Percentiles rank a stretch among this genome's conserved stretches.
Conservation (phyloP, 2,888 invertebrate species). For the Rhamnusium bicolor region DNA sequence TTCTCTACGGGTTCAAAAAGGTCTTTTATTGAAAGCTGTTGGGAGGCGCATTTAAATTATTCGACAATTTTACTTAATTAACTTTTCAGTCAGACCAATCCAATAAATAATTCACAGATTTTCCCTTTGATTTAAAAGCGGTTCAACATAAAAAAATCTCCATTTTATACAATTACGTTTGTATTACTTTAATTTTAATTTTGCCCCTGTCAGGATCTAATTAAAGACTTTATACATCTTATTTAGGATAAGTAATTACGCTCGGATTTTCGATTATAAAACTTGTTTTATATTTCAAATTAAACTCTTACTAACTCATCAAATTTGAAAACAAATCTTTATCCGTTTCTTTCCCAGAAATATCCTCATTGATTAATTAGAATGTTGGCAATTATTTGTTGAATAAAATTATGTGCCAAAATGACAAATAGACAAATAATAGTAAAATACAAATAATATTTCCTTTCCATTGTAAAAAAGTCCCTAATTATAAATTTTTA, state of each 20-base stretch:
- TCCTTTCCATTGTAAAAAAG: too few species aligned
- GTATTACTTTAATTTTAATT: neutral
- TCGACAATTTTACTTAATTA: conserved; percentile 28
- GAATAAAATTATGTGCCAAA: too few species aligned
- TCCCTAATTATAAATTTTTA: too few species aligned
- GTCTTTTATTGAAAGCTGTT: conserved; percentile 24
- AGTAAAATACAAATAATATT: too few species aligned
- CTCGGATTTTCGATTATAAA: neutral
- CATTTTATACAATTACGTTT: neutral
- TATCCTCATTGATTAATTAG: too few species aligned
- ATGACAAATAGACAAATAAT: too few species aligned
- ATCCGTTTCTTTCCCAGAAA: neutral
- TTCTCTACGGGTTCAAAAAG: conserved; percentile 9
- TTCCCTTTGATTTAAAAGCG: neutral
- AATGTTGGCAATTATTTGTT: too few species aligned
- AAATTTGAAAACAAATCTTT: neutral
- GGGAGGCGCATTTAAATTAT: conserved; percentile 20
- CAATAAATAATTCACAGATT: conserved; percentile 23
- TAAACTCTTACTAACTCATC: neutral
- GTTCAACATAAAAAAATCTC: neutral
- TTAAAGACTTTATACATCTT: neutral
- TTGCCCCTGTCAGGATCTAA: neutral
- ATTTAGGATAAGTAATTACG: neutral
- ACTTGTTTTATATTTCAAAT: neutral
- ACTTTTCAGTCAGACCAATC: conserved; percentile 11